A percentile compares a stretch with the other conserved stretches of the same genome.
phyloP scores from a whole-genome alignment of 1,140 invertebrate species.

The Drosophila hydei region DNA sequence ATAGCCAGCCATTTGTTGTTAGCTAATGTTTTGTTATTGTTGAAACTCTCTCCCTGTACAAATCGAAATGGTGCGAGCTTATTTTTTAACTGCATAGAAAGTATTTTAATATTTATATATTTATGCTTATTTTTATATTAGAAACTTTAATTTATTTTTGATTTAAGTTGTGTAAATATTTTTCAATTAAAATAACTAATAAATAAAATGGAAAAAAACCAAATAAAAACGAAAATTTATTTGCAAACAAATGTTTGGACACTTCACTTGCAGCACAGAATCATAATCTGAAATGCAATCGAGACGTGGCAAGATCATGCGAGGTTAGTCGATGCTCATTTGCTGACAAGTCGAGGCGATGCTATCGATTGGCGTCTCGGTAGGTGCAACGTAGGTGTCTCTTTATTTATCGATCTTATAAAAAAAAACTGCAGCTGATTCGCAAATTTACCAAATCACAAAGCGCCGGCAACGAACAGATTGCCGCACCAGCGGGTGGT shows the following conservation, averaged over 20 bases:
- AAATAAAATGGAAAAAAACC: slow-evolving; percentile 12
- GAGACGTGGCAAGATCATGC: neutral
- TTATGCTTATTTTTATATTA: slow-evolving; percentile 1
- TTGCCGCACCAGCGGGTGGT: slow-evolving; percentile 39
- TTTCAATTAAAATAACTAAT: slow-evolving; percentile 8
- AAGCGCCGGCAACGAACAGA: slow-evolving; percentile 44
- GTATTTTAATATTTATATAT: neutral
- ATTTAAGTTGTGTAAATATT: slow-evolving; percentile 56
- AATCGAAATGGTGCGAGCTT: slow-evolving; percentile 65
- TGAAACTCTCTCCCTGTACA: slow-evolving; percentile 54
- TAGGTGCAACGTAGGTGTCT: slow-evolving; percentile 37
- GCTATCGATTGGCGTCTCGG: slow-evolving; percentile 10
- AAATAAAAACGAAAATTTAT: neutral
- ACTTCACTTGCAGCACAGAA: neutral
- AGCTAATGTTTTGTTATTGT: slow-evolving; percentile 63
- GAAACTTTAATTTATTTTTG: slow-evolving; percentile 36
- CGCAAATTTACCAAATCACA: slow-evolving; percentile 45
- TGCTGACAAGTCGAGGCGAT: slow-evolving; percentile 21
- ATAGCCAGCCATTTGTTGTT: slow-evolving; percentile 35
- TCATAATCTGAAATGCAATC: neutral
- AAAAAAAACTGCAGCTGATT: slow-evolving; percentile 41
- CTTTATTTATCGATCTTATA: slow-evolving; percentile 43
- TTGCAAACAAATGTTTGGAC: neutral
- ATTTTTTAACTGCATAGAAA: neutral
- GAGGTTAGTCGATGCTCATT: slow-evolving; percentile 24